Evolutionary conservation across 2,113 vertebrate species (phyloP).

Genomic region (Antechinus stuartii): DNA sequence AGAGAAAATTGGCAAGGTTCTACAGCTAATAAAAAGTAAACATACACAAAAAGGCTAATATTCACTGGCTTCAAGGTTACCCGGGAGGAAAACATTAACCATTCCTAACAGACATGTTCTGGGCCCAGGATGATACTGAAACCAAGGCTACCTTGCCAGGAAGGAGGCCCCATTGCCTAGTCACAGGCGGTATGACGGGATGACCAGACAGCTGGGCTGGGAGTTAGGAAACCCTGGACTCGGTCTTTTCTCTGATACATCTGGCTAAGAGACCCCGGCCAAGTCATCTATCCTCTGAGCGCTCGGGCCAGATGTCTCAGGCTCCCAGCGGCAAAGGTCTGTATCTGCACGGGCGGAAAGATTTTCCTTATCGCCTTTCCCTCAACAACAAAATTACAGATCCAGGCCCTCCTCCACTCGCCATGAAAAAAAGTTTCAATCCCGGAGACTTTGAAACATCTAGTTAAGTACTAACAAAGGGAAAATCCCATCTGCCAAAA

Average conservation of each 20-base stretch:
- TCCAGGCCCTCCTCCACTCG: neutral
- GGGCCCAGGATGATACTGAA: conserved; percentile 36
- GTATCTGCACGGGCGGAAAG: neutral
- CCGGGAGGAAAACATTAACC: conserved; percentile 63
- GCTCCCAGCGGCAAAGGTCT: neutral
- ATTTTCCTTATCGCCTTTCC: neutral
- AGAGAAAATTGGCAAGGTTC: conserved; percentile 61
- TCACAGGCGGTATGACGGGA: conserved; percentile 16
- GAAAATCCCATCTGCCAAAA: conserved; percentile 45
- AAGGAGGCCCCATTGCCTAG: neutral
- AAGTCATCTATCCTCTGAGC: neutral
- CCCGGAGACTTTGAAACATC: conserved; percentile 40
- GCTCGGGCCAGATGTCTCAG: neutral
- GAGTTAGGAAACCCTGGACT: neutral
- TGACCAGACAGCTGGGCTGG: neutral
- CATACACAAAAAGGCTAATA: conserved; percentile 50
- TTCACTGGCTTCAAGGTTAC: conserved; percentile 57
- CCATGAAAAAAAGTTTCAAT: conserved; percentile 11
- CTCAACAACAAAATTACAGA: neutral
- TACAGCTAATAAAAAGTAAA: conserved; percentile 70
- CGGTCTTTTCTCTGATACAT: neutral
- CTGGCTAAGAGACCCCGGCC: neutral
- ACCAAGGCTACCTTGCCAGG: conserved; percentile 45
- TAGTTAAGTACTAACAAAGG: conserved; percentile 20
- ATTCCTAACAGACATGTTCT: conserved; percentile 52